A percentile compares a stretch with the other conserved stretches of the same genome.
phyloP scores from a whole-genome alignment of 2,888 invertebrate genomes.

The Platycheirus albimanus region DNA sequence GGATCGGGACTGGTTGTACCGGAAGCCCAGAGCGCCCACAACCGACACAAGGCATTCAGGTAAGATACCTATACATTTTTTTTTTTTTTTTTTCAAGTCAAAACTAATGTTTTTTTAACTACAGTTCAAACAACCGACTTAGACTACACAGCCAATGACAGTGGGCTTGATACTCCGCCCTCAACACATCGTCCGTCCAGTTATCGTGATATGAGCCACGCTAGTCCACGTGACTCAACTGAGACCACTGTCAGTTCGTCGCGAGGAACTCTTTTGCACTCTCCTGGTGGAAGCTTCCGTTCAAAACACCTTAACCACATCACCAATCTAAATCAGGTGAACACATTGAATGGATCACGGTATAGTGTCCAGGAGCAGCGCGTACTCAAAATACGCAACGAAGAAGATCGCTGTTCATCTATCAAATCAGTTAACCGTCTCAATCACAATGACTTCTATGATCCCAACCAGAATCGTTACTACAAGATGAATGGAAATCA shows the following conservation, averaged over 20 bases:
- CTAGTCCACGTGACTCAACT: slow-evolving; percentile 79
- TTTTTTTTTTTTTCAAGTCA: neutral
- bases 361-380: slow-evolving; percentile 82
- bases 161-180: slow-evolving; percentile 83
- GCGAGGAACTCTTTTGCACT: slow-evolving; percentile 81
- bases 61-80: slow-evolving; percentile 67
- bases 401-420: slow-evolving; percentile 81
- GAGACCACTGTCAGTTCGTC: slow-evolving; percentile 82
- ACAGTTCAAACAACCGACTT: slow-evolving; percentile 85
- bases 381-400: slow-evolving; percentile 81
- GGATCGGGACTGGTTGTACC: slow-evolving; percentile 82
- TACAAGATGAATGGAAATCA: slow-evolving; percentile 78
- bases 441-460: slow-evolving; percentile 80
- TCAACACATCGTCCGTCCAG: slow-evolving; percentile 83
- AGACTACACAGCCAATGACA: slow-evolving; percentile 84
- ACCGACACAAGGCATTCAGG: slow-evolving; percentile 82
- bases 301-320: slow-evolving; percentile 80
- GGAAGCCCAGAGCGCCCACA: slow-evolving; percentile 81
- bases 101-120: slow-evolving; percentile 62
- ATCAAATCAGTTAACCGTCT: slow-evolving; percentile 80
- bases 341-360: slow-evolving; percentile 79
- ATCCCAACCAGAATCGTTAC: slow-evolving; percentile 82
- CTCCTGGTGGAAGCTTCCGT: slow-evolving; percentile 81
- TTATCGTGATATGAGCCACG: slow-evolving; percentile 80
- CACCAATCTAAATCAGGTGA: slow-evolving; percentile 79